A percentile compares a stretch with the other conserved stretches of the same genome.
Conservation (phyloP, 2,797 vertebrate species). For the Poeciliopsis paucimaculata region DNA sequence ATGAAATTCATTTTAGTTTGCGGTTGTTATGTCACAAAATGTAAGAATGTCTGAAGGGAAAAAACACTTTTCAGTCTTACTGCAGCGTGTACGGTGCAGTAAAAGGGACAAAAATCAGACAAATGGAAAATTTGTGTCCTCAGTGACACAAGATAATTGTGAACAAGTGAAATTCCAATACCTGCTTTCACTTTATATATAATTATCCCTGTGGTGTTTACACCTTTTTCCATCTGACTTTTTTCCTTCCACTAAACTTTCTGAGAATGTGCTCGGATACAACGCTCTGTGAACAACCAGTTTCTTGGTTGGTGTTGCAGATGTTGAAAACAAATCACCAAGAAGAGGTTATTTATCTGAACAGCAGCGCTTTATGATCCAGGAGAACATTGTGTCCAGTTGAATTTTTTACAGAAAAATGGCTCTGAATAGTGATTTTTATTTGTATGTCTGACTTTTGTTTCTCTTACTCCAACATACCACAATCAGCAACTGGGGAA, state of each 20-base stretch:
- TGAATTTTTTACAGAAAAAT: not conserved
- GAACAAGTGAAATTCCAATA: not conserved
- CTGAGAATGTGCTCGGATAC: not conserved
- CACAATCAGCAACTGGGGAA: not conserved
- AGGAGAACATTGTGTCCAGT: too few species aligned
- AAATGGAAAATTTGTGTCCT: not conserved
- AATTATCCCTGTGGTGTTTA: not conserved
- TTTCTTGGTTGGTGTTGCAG: not conserved
- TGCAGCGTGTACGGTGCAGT: not conserved
- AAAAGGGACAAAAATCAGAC: not conserved
- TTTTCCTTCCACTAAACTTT: conserved; percentile 1
- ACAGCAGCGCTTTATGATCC: not conserved
- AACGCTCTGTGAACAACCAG: not conserved
- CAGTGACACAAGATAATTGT: too few species aligned
- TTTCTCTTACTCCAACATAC: not conserved
- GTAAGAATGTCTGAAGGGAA: not conserved
- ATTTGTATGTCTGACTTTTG: not conserved
- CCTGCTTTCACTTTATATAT: not conserved
- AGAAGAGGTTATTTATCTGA: not conserved
- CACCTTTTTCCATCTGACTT: not conserved
- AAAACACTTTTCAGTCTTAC: not conserved
- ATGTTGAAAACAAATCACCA: not conserved
- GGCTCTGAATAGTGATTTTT: not conserved
- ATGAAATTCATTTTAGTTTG: not conserved
- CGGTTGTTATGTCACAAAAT: not conserved